Percentiles rank a stretch among this genome's conserved stretches.
phyloP scores from a whole-genome alignment of 2,113 vertebrate species.

The Ptychochromis oligacanthus region DNA sequence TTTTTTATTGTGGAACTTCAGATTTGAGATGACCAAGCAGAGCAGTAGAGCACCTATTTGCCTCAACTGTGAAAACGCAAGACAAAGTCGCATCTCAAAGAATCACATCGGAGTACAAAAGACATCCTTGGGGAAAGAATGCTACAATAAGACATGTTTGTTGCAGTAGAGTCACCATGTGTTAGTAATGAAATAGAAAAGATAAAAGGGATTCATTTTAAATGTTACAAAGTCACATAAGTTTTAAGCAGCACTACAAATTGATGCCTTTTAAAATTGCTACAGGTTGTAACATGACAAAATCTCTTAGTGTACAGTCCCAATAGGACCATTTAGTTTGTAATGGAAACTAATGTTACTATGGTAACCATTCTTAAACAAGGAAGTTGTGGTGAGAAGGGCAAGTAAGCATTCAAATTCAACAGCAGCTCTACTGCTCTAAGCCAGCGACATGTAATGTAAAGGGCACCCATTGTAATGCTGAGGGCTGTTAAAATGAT shows the following conservation, averaged over 20 bases:
- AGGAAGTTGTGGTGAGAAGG: conserved; percentile 34
- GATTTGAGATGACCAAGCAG: not conserved
- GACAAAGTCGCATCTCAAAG: conserved; percentile 8
- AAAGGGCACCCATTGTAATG: conserved; percentile 65
- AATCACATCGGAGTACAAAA: conserved; percentile 9
- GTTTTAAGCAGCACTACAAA: not conserved
- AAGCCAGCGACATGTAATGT: conserved; percentile 23
- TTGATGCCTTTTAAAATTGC: not conserved
- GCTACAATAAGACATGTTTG: conserved; percentile 1
- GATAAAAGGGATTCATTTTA: not conserved
- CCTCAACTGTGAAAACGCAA: conserved; percentile 15
- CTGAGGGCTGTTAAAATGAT: conserved; percentile 5
- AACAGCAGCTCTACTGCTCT: conserved; percentile 20
- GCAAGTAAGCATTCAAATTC: conserved; percentile 51
- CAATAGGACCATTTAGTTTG: conserved; percentile 17
- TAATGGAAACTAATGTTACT: conserved; percentile 37
- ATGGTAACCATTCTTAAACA: conserved; percentile 34
- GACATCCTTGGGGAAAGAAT: not conserved
- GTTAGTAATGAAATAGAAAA: not conserved
- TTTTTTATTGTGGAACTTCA: not conserved
- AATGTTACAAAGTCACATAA: not conserved
- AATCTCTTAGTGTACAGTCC: not conserved
- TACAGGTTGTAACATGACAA: not conserved
- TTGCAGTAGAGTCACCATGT: not conserved
- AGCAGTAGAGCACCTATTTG: conserved; percentile 6